Evolutionary conservation across 2,888 invertebrate species (phyloP), one percentile per base, ranked within the genome.

Genomic region (Caenorhabditis parvicauda): DNA sequence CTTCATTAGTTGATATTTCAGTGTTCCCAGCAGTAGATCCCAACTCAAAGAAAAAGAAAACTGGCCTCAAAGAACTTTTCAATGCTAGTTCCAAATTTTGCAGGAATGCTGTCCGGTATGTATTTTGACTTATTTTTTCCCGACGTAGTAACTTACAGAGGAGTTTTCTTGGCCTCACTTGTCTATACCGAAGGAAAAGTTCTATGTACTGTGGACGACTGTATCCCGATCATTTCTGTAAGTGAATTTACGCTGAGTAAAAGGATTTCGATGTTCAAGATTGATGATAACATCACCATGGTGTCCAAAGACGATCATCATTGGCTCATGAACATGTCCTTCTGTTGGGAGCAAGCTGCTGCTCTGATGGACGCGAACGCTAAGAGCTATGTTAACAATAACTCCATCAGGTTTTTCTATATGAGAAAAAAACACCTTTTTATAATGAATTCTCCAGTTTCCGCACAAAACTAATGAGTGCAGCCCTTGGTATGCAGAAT

Each of bases 281-380:
- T 72, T 25, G 72, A 72, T 46, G 72, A 72, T 27, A 59, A 55
- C 45, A 58, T 72, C 0, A 63, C 67, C 9, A 60, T 65, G 0
- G 50, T 72, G 27, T 67, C 60, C 5, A 59, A 64, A 53, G 77
- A 77, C 60, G 96, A 96, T 83, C 91, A 93, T 83, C 91, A 95
- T 82, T 98, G 96, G 96, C 86, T 96, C 24, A 92, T 96, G 90
- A 94, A 93, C 87, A 89, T 95, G 35, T 90, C 94, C 0, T 92
- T 93, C 82, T 90, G 91, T 0, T 96, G 96, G 96, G 92, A 94
- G 54, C 75, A 76, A 51, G 60, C 76, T 28, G 60, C 57, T 17
- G 53, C 56, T 2, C 55, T 72, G 2, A 61, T 69, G 21, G 72
- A 72, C 22, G 60, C 54, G 9, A 67, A 63, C 25, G 69, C 67